Evolutionary conservation across 2,113 vertebrate genomes (phyloP).

Genomic region (Daboia siamensis): DNA sequence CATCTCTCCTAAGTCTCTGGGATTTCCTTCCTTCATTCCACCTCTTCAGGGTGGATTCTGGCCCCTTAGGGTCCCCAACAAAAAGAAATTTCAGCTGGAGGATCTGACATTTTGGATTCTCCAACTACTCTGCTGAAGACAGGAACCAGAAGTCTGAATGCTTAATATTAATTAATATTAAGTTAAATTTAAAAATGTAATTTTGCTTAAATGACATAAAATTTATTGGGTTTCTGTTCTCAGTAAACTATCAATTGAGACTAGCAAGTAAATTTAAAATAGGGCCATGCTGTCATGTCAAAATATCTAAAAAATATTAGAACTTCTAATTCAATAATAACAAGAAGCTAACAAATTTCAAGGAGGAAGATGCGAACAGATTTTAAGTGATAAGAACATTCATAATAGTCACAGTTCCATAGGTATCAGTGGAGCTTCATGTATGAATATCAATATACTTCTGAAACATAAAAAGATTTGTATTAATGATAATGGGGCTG

Average conservation of each 20-base stretch:
- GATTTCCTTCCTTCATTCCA: too few relatives aligned
- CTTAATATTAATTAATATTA: neutral
- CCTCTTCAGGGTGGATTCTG: too few relatives aligned
- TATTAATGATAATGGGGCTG: neutral
- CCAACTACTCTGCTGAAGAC: too few relatives aligned
- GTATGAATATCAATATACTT: conserved; percentile 9
- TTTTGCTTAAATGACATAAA: neutral
- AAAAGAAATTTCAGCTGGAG: too few relatives aligned
- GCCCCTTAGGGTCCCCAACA: too few relatives aligned
- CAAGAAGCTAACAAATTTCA: conserved; percentile 4
- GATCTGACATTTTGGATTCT: too few relatives aligned
- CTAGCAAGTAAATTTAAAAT: neutral
- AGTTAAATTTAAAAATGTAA: neutral
- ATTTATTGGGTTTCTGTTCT: neutral
- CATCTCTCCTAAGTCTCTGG: too few relatives aligned
- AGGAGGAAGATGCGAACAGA: neutral
- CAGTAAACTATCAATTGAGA: neutral
- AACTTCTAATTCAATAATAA: conserved; percentile 20
- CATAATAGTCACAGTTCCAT: neutral
- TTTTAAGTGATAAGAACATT: neutral
- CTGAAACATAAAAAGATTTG: neutral
- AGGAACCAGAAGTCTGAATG: neutral
- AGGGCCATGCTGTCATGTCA: neutral
- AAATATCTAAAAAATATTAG: neutral
- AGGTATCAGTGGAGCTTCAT: conserved; percentile 5